Evolutionary conservation across 2,888 invertebrate genomes (phyloP), one percentile per base, ranked within the genome.

Genomic region (Xanthia icteritia): DNA sequence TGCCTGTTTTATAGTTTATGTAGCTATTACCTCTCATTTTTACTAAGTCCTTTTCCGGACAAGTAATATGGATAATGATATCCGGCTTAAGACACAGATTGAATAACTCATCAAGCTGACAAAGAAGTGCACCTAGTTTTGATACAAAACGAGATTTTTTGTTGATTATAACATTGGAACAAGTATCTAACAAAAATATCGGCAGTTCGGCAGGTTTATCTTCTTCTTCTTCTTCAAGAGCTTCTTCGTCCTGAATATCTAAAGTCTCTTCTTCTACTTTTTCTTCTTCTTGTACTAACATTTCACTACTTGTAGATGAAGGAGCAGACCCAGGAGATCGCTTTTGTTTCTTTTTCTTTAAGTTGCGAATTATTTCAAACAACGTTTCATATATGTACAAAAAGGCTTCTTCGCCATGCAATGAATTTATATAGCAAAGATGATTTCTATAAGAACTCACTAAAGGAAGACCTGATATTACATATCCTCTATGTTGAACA

Each of bases 401-500:
- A 66, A 93, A 36, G 54, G 94, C 91, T 83, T 94, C 95, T 92
- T 96, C 97, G 36, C 92, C 89, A 89, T 90, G 71, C 67, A 95
- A 87, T 64, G 88, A 86, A 71, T 89, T 82, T 54, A 91, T 83
- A 48, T 92, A 87, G 85, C 89, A 91, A 81, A 90, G 82, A 51
- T 90, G 77, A 65, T 85, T 88, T 84, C 86, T 91, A 73, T 73
- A 89, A 69, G 96, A 95, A 5, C 97, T 95, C n/a, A 97, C 94
- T 58, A 98, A 90, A 36, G 98, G 98, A 81, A 98, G 93, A 13
- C 97, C 98, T 77, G 97, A 97, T 83, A 98, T 91, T 5, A 98
- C 96, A 94, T 97, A 98, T 15, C 98, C 98, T 89, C 97, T 94
- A 88, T 97, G 97, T 86, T 93, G 91, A 27, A 97, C 95, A 45